Conservation (phyloP, 2,113 vertebrate species). For the Prionailurus bengalensis region DNA sequence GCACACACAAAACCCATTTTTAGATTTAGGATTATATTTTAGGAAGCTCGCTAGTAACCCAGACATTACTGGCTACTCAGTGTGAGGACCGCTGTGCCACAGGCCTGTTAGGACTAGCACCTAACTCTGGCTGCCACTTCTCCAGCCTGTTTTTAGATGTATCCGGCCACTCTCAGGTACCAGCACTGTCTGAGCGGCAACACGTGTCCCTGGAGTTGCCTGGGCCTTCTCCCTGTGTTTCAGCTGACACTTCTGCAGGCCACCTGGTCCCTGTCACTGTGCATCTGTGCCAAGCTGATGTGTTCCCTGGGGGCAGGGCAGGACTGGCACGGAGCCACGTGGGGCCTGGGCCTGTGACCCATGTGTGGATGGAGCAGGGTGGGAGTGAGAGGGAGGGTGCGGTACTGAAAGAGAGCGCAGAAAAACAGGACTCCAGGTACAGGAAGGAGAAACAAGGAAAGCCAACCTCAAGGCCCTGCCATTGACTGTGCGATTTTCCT, state of each 20-base stretch:
- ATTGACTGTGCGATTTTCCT: neutral
- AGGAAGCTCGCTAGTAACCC: neutral
- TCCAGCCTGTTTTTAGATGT: neutral
- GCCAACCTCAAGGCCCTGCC: neutral
- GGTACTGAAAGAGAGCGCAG: neutral
- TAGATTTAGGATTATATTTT: neutral
- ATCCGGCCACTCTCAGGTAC: neutral
- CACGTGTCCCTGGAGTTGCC: neutral
- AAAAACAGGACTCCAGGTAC: neutral
- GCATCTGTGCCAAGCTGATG: neutral
- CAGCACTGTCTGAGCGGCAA: neutral
- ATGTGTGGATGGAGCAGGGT: neutral
- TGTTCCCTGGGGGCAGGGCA: neutral
- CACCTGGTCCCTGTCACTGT: neutral
- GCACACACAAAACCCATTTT: neutral
- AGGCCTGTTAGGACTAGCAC: neutral
- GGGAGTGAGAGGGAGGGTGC: fast-evolving
- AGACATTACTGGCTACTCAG: neutral
- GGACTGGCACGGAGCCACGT: neutral
- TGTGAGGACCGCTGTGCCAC: neutral
- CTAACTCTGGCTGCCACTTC: neutral
- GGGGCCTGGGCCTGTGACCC: neutral
- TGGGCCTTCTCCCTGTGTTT: neutral
- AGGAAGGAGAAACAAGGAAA: neutral
- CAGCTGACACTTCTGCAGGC: neutral